Conservation (phyloP, 2,113 vertebrate species). For the Turnix velox region DNA sequence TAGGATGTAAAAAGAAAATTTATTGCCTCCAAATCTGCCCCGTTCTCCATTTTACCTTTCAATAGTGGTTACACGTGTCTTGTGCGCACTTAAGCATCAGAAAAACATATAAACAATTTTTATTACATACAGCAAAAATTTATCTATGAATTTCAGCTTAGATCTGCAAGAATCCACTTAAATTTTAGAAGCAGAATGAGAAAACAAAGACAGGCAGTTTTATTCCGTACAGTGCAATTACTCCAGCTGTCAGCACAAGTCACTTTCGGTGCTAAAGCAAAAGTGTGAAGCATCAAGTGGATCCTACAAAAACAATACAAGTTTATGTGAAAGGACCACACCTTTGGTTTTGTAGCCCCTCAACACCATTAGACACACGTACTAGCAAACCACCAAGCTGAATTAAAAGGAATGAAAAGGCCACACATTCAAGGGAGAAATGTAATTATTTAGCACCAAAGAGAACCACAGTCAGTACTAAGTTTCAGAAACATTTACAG, state of each 20-base stretch:
- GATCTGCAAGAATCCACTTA: constrained; percentile 40
- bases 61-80: background rate
- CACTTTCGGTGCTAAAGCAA: constrained; percentile 22
- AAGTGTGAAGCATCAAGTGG: background rate
- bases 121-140: constrained; percentile 34
- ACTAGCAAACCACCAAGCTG: background rate
- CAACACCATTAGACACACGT: background rate
- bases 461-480: background rate
- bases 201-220: constrained; percentile 27
- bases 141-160: constrained; percentile 29
- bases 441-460: background rate
- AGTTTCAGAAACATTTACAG: background rate
- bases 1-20: constrained; percentile 47
- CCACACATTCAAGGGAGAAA: background rate
- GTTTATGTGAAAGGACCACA: background rate
- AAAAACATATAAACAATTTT: constrained; percentile 56
- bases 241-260: constrained; percentile 21
- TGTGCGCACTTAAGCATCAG: constrained; percentile 30
- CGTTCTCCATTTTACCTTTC: constrained; percentile 36
- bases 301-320: background rate
- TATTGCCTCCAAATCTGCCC: background rate
- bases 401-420: background rate
- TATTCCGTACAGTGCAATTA: background rate
- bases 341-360: background rate
- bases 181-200: background rate